Evolutionary conservation across 2,888 invertebrate genomes (phyloP), one percentile per base, ranked within the genome.

Genomic region (Ctena decussata): DNA sequence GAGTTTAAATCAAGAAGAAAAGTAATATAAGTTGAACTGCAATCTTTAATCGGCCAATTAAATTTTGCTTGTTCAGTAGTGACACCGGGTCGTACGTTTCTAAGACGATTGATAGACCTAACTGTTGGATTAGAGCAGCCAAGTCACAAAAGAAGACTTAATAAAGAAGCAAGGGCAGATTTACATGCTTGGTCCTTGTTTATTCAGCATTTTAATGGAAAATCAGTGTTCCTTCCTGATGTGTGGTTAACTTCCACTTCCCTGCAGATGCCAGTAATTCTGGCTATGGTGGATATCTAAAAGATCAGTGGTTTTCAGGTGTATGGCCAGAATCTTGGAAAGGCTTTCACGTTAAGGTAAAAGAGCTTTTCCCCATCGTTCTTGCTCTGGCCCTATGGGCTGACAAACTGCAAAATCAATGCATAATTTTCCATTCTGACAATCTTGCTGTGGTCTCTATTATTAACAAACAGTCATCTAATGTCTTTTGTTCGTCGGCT

Each of bases 91-190:
- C 35, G 86, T 18, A 30, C 81, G 24, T 89, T 86, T 82, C 41
- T 89, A 21, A 30, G 89, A 0, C 70, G 86, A 12, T 69, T 89
- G n/a, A 86, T 86, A 60, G 83, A 89, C 44, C 72, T 89, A 8
- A 89, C 89, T 53, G 71, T 79, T 21, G 86, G 82, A 0, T 46
- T 86, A 8, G 53, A 35, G 15, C 65, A 77, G 21, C 80, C 87
- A 2, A 72, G 76, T 37, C 71, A 76, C 46, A 81, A 46, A 30
- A 35, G 71, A 32, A n/a, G 71, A n/a, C 30, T 81, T 0, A 81
- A 60, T n/a, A n/a, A 27, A 27, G 81, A 81, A 27, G 81, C 76
- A 0, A 35, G 72, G 76, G 77, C 80, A 41, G 84, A 81, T 77
- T 37, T 84, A 27, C 18, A 65, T n/a, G 74, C 74, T 18, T 84